These are phyloP conservation scores for Sphaeramia orbicularis DNA, from an alignment of 2,797 vertebrate species.

Conservation along the genomic window DNA sequence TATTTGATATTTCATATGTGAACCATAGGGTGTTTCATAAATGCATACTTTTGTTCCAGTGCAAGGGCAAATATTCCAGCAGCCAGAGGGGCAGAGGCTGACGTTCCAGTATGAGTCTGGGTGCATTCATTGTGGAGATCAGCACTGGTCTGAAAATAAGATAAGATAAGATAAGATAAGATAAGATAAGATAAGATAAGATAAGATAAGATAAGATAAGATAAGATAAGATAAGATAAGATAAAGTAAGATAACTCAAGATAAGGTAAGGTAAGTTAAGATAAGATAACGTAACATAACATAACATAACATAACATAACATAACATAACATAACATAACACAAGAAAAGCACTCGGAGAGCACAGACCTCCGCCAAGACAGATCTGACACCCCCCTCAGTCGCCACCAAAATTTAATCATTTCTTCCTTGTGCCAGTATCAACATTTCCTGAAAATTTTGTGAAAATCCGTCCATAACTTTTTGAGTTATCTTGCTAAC, in stretches of 20 bases:
- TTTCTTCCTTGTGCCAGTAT: no score
- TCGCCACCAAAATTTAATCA: no score
- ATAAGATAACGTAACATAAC: no score
- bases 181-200: not conserved
- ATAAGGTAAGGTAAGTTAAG: no score
- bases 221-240: not conserved
- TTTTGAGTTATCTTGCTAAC: no score
- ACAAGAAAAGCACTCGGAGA: no score
- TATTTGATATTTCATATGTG: not conserved
- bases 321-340: not conserved
- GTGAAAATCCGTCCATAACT: no score
- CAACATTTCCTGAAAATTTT: no score
- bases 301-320: not conserved
- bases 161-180: not conserved
- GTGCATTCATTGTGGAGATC: constrained; percentile 97
- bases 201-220: not conserved
- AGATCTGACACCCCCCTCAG: no score
- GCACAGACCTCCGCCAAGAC: no score
- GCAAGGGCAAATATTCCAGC: constrained; percentile 97
- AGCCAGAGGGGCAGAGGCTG: constrained; percentile 95
- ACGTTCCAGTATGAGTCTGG: constrained; percentile 96
- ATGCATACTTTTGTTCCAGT: constrained; percentile 94
- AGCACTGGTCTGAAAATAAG: constrained; percentile 90
- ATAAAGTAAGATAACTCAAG: no score
- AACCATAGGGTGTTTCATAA: not conserved